Evolutionary conservation across 2,797 vertebrate species (phyloP).

Genomic region (Allobates femoralis): DNA sequence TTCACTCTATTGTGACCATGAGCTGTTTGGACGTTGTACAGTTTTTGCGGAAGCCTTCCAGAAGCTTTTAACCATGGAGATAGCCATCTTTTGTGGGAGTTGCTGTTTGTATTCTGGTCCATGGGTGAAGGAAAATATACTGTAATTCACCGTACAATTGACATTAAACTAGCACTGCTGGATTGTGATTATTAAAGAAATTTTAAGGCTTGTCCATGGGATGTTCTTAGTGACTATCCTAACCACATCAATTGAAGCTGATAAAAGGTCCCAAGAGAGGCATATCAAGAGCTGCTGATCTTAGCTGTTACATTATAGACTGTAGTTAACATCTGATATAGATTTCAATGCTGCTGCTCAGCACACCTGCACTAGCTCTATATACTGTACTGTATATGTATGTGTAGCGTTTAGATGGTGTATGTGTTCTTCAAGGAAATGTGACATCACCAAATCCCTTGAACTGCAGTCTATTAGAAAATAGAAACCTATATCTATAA

Average conservation of each 20-base stretch:
- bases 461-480: conserved; percentile 17
- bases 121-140: too few species aligned
- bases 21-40: too few species aligned
- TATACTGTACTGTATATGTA: conserved; percentile 21
- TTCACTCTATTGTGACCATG: too few species aligned
- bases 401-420: background rate
- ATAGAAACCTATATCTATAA: conserved; percentile 8
- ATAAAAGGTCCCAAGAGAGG: conserved; percentile 7
- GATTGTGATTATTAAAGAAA: conserved; percentile 14
- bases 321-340: conserved; percentile 9
- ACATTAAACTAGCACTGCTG: conserved; percentile 2
- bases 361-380: conserved; percentile 9
- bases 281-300: conserved; percentile 6
- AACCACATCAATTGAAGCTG: background rate
- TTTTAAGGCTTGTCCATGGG: background rate
- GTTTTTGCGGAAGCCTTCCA: too few species aligned
- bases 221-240: background rate
- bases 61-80: too few species aligned
- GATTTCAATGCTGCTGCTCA: background rate
- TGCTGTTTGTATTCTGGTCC: too few species aligned
- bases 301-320: background rate
- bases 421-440: conserved; percentile 30
- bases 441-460: conserved; percentile 58
- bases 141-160: conserved; percentile 19
- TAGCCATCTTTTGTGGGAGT: too few species aligned